phyloP scores from a whole-genome alignment of 1,140 invertebrate species.

The Drosophila sturtevanti region DNA sequence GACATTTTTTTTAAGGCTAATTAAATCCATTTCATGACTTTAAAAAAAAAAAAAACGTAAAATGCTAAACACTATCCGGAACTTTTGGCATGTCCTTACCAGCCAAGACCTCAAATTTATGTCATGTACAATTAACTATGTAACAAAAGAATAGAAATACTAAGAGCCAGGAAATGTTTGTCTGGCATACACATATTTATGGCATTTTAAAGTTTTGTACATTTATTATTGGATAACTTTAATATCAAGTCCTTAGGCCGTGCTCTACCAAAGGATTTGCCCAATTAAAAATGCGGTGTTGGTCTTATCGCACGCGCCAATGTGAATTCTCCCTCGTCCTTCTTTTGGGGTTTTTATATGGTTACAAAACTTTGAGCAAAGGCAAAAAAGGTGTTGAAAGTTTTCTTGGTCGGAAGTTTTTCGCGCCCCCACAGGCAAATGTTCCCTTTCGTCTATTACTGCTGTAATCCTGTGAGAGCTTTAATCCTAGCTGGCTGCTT shows the following conservation, averaged over 20 bases:
- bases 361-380: slow-evolving; percentile 55
- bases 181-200: slow-evolving; percentile 56
- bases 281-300: slow-evolving; percentile 74
- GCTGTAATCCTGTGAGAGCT: slow-evolving; percentile 18
- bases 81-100: slow-evolving; percentile 33
- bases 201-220: slow-evolving; percentile 59
- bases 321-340: slow-evolving; percentile 28
- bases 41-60: slow-evolving; percentile 44
- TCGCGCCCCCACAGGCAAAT: slow-evolving; percentile 34
- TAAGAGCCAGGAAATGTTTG: slow-evolving; percentile 46
- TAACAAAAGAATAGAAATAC: slow-evolving; percentile 9
- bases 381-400: slow-evolving; percentile 66
- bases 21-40: slow-evolving; percentile 62
- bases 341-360: slow-evolving; percentile 34
- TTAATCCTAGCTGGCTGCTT: slow-evolving; percentile 51
- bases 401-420: slow-evolving; percentile 53
- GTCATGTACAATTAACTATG: slow-evolving; percentile 63
- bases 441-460: slow-evolving; percentile 1
- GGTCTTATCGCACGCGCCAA: slow-evolving; percentile 74
- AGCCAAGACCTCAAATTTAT: slow-evolving; percentile 46
- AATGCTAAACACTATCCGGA: slow-evolving; percentile 77
- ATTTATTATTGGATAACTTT: slow-evolving; percentile 21
- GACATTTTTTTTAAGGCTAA: slow-evolving; percentile 73
- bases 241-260: slow-evolving; percentile 27
- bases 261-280: slow-evolving; percentile 36